Conservation (phyloP, 2,797 vertebrate genomes). For the Enteromius radiatus region DNA sequence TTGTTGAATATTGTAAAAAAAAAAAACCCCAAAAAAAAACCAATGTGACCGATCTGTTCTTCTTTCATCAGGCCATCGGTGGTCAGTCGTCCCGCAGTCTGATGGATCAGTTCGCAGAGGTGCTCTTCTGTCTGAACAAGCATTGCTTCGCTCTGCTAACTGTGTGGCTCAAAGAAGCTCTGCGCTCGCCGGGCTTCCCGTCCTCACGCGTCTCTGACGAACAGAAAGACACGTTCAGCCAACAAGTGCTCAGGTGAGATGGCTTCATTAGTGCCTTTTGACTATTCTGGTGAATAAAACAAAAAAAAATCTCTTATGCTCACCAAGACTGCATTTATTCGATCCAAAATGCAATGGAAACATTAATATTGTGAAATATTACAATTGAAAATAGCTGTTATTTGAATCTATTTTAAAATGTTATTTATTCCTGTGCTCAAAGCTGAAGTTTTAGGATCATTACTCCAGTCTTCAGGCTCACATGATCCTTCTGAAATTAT, state of each 20-base stretch:
- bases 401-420: neutral
- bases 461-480: neutral
- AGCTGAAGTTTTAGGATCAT: neutral
- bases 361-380: neutral
- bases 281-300: neutral
- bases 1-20: neutral
- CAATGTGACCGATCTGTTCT: neutral
- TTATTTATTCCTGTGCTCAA: neutral
- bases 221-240: constrained; percentile 95
- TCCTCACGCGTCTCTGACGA: constrained; percentile 87
- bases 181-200: constrained; percentile 93
- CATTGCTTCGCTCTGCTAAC: constrained; percentile 93
- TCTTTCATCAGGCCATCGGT: constrained; percentile 84
- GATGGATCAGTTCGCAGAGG: constrained; percentile 98
- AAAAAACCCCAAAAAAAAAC: too few species aligned
- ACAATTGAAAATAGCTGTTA: neutral
- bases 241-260: constrained; percentile 93
- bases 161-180: constrained; percentile 93
- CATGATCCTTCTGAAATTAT: neutral
- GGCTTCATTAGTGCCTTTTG: constrained; percentile 19
- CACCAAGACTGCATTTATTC: neutral
- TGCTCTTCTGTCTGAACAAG: constrained; percentile 95
- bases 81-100: constrained; percentile 94
- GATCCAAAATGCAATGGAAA: neutral
- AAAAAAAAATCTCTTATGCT: neutral